These are phyloP conservation scores for Synergus laeviventris DNA, from an alignment of 2,888 invertebrate species.

Conservation along the genomic window DNA sequence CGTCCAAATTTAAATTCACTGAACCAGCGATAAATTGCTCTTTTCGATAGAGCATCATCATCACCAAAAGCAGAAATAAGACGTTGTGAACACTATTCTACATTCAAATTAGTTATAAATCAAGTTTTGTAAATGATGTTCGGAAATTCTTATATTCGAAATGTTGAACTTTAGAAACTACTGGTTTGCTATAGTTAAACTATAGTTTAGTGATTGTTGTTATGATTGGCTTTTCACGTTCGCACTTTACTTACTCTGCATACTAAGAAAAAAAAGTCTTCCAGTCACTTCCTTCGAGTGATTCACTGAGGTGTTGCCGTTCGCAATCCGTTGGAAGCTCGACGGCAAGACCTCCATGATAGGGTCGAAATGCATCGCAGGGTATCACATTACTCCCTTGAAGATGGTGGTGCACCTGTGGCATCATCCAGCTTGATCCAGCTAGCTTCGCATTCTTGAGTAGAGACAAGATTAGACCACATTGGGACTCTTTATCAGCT, in stretches of 20 bases:
- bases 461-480: conserved; percentile 5
- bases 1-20: no score
- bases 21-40: no score
- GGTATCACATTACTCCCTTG: conserved; percentile 41
- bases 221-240: neutral
- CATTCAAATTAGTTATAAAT: no score
- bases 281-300: conserved; percentile 56
- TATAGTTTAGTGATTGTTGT: neutral
- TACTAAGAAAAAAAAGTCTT: neutral
- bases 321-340: conserved; percentile 46
- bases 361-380: conserved; percentile 42
- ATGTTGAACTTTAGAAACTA: neutral
- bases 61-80: no score
- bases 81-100: no score
- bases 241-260: neutral
- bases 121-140: no score
- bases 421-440: neutral
- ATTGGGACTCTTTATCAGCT: conserved; percentile 14
- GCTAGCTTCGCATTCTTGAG: neutral
- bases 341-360: conserved; percentile 22
- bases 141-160: no score
- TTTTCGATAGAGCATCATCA: no score
- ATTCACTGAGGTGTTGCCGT: conserved; percentile 54
- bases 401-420: conserved; percentile 37
- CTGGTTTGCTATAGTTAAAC: neutral